Conservation (phyloP, 2,888 invertebrate genomes). For the Nomada flava region DNA sequence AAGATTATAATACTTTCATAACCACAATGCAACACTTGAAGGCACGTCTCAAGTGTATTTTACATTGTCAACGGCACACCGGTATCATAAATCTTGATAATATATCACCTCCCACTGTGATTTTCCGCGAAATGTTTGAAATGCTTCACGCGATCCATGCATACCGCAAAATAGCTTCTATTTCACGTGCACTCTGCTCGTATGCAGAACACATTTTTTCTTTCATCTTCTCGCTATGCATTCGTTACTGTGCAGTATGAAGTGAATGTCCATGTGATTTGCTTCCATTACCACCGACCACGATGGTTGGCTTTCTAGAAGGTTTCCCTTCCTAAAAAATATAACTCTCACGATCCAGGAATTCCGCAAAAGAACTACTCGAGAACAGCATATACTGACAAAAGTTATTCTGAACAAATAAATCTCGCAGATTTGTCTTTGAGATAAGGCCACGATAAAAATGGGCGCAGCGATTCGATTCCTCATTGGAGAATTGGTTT, state of each 20-base stretch:
- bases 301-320: no score
- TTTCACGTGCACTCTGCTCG: neutral
- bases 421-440: neutral
- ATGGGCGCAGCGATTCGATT: neutral
- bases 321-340: no score
- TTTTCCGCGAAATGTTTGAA: constrained; percentile 12
- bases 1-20: no score
- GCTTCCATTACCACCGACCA: no score
- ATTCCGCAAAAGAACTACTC: no score
- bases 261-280: no score
- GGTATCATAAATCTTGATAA: neutral
- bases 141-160: neutral
- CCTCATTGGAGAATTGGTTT: neutral
- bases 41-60: neutral
- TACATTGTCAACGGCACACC: constrained; percentile 4
- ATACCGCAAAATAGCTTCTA: neutral
- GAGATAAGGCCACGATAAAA: neutral
- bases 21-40: neutral
- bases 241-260: neutral
- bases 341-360: no score
- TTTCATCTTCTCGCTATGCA: neutral
- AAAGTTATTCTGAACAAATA: neutral
- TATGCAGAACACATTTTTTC: constrained; percentile 3
- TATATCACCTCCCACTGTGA: constrained; percentile 1
- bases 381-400: no score